Evolutionary conservation across 1,140 invertebrate species (phyloP).

Genomic region (Druon quercuslanigerum): DNA sequence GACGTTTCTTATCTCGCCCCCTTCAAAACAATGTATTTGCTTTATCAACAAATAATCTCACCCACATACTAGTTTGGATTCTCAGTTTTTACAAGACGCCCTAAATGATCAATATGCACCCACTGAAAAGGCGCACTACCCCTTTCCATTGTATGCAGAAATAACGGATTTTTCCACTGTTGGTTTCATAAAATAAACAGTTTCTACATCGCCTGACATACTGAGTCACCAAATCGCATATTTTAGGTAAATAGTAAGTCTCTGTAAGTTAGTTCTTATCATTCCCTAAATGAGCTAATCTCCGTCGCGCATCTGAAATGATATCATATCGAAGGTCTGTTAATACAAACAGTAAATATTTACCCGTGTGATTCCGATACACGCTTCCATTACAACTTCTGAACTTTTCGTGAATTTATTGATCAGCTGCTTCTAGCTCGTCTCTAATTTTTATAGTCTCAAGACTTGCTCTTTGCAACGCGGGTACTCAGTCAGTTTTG

Average conservation of each 20-base stretch:
- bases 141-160: no score
- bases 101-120: constrained; percentile 34
- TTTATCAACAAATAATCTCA: neutral
- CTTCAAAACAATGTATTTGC: no score
- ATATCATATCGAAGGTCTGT: no score
- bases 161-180: no score
- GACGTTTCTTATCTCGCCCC: no score
- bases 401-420: constrained; percentile 31
- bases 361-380: neutral
- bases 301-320: no score
- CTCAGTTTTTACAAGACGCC: constrained; percentile 32
- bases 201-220: constrained; percentile 27
- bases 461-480: constrained; percentile 32
- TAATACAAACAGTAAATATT: neutral
- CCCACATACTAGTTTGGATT: constrained; percentile 22
- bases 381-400: constrained; percentile 27
- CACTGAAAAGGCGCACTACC: no score
- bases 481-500: constrained; percentile 42
- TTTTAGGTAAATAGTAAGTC: constrained; percentile 4
- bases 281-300: no score
- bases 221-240: neutral
- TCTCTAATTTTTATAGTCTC: constrained; percentile 31
- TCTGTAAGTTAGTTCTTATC: neutral
- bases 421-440: constrained; percentile 32
- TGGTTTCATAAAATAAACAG: constrained; percentile 8